A percentile compares a stretch with the other conserved stretches of the same genome.
Evolutionary conservation across 2,888 invertebrate species (phyloP).

Genomic region (Chromoteleia sp.): DNA sequence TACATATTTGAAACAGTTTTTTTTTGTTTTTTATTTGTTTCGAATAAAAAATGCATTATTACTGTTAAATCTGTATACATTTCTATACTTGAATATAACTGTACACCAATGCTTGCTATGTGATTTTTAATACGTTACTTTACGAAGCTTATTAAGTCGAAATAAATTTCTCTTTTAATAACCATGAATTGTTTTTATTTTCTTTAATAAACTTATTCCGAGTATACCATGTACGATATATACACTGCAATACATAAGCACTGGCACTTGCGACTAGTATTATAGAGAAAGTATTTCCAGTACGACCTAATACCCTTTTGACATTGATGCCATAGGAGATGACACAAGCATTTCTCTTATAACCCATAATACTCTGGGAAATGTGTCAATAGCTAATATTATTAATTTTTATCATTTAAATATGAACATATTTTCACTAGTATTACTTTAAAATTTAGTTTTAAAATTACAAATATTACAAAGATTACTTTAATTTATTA

Average conservation of each 20-base stretch:
- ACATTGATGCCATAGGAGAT: constrained; percentile 36
- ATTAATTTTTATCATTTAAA: not conserved
- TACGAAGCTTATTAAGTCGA: not conserved
- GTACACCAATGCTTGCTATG: not conserved
- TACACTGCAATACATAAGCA: not conserved
- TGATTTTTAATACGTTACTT: not conserved
- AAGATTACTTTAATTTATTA: no score
- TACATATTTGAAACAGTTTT: no score
- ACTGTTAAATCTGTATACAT: no score
- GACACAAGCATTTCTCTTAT: constrained; percentile 23
- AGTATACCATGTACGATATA: not conserved
- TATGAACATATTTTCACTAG: not conserved
- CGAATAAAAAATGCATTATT: no score
- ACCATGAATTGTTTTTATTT: constrained; percentile 14
- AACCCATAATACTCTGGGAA: constrained; percentile 5
- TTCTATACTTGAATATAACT: not conserved
- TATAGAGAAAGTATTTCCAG: constrained; percentile 48
- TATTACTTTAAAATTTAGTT: no score
- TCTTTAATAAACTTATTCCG: not conserved
- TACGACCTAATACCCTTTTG: constrained; percentile 49
- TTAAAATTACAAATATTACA: no score
- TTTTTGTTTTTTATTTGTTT: no score
- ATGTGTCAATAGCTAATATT: not conserved
- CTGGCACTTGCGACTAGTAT: constrained; percentile 3
- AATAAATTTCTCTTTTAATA: constrained; percentile 22